phyloP scores from a whole-genome alignment of 2,797 vertebrate genomes.

The Sebastes goodei region DNA sequence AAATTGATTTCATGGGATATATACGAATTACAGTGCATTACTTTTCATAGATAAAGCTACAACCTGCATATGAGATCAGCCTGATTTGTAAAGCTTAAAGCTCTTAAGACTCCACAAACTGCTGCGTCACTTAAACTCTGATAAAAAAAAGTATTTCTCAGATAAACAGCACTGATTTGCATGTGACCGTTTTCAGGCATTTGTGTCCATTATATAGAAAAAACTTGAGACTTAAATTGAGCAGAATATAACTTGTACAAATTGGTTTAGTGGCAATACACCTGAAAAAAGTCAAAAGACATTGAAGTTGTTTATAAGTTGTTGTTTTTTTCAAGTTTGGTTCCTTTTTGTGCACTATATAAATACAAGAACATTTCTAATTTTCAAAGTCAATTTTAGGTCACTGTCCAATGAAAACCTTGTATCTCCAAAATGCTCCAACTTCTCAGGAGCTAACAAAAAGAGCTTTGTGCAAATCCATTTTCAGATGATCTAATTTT shows the following conservation, averaged over 20 bases:
- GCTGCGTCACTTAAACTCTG: not conserved
- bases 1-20: too few relatives aligned
- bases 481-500: not conserved
- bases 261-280: constrained; percentile 28
- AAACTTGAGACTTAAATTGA: not conserved
- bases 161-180: constrained; percentile 21
- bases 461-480: not conserved
- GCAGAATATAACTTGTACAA: constrained; percentile 43
- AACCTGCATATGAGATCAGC: too few relatives aligned
- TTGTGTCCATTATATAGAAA: constrained; percentile 9
- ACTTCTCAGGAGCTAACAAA: not conserved
- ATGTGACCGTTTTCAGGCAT: constrained; percentile 3
- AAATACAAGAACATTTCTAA: not conserved
- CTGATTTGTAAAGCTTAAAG: not conserved
- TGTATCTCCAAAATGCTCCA: not conserved
- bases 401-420: not conserved
- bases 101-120: not conserved
- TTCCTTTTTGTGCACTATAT: not conserved
- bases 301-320: too few relatives aligned
- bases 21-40: too few relatives aligned
- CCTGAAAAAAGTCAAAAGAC: not conserved
- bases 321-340: accelerated
- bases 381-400: not conserved
- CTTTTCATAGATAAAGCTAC: too few relatives aligned
- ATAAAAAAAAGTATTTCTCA: not conserved